Conservation (phyloP, 2,888 invertebrate species). For the Ectemnius lituratus region DNA sequence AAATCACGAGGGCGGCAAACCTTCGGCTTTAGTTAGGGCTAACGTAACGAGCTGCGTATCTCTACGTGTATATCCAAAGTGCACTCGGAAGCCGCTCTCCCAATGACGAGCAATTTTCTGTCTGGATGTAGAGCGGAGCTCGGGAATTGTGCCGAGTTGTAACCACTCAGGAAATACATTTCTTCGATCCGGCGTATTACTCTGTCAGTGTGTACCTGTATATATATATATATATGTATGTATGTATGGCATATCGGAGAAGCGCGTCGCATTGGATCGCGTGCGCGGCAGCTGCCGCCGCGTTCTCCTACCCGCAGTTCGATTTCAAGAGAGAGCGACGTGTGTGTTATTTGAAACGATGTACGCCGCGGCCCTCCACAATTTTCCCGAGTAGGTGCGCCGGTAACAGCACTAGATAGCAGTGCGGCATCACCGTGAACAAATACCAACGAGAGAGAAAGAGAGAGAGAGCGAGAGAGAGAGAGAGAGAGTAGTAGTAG, state of each 20-base stretch:
- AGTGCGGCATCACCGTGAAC: too few relatives aligned
- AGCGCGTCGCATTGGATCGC: neutral
- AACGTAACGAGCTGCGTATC: constrained; percentile 4
- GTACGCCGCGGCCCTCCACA: constrained; percentile 22
- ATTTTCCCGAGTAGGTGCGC: constrained; percentile 29
- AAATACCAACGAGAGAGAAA: too few relatives aligned
- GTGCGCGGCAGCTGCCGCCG: neutral
- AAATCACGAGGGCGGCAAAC: too few relatives aligned
- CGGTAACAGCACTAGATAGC: too few relatives aligned
- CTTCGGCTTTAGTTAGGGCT: neutral
- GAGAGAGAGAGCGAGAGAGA: too few relatives aligned
- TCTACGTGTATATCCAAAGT: constrained; percentile 8
- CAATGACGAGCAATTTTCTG: constrained; percentile 26
- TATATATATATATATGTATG: too few relatives aligned
- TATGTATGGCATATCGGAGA: too few relatives aligned
- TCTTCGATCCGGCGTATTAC: constrained; percentile 38
- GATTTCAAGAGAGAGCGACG: constrained; percentile 30
- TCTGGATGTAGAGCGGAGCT: constrained; percentile 22
- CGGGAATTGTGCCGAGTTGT: constrained; percentile 41
- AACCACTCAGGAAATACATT: constrained; percentile 53
- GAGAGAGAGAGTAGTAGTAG: too few relatives aligned
- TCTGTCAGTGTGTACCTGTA: neutral
- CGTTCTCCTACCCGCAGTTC: constrained; percentile 17
- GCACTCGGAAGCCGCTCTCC: constrained; percentile 18
- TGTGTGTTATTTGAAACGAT: constrained; percentile 34